Evolutionary conservation across 2,113 vertebrate species (phyloP), one percentile per base, ranked within the genome.

Genomic region (Cromileptes altivelis): DNA sequence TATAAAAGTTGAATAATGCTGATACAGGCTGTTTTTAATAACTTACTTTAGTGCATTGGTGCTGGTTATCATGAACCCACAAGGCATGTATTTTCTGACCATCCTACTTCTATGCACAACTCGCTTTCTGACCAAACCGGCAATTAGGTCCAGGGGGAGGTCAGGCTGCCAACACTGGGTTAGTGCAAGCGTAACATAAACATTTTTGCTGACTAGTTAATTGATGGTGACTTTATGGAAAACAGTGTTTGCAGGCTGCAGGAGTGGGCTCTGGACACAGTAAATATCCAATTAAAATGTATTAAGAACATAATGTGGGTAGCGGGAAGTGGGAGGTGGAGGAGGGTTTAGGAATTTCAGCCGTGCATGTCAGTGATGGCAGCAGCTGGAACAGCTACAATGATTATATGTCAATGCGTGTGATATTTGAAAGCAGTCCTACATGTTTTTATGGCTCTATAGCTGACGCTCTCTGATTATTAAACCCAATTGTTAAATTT

Each of bases 201-300:
- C 79, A 88, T 82, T 77, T 89, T 58, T 21, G 33, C 45, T 42
- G 53, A 84, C 40, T 68, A 17, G 73, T 72, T 75, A 84, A 88
- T 85, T 79, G 77, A 80, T 81, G 72, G 65, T 79, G 89, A 89
- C 88, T 82, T 70, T 47, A 84, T 65, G 80, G 72, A 82, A 86
- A 64, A 67, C 47, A 52, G 42, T 40, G 21, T 40, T 30, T 75
- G 33, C 58, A 68, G 55, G 57, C 37, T 64, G 33, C 65, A 76
- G 67, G 67, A 61, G 61, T 67, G 55, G 55, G 62, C 47, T 17
- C 40, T 42, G 61, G 61, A 56, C 57, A n/a, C 58, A 61, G 63
- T 80, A 74, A 80, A 69, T 70, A 81, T 80, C 52, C 15, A 55
- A 68, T 84, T 78, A 91, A 53, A 84, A 27, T 25, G 37, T 69